Percentiles rank a stretch among this genome's conserved stretches.
phyloP scores from a whole-genome alignment of 2,888 invertebrate genomes.

The Lumbricus terrestris region DNA sequence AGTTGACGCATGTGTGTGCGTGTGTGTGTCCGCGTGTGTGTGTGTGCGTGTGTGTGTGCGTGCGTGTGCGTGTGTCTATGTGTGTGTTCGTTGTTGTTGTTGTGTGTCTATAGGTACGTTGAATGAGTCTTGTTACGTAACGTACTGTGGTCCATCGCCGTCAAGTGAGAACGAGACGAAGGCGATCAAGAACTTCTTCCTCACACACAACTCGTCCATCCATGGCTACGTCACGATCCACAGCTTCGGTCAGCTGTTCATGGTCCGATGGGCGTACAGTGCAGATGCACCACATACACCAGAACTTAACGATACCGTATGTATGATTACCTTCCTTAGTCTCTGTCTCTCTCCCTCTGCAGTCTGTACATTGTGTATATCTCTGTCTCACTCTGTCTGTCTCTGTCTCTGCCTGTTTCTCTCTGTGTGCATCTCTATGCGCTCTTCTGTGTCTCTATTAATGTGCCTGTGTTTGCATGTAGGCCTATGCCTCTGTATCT shows the following conservation, averaged over 20 bases:
- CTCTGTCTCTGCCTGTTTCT: constrained; percentile 14
- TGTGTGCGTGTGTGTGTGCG: background rate
- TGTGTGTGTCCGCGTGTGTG: no score
- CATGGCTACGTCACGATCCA: constrained; percentile 20
- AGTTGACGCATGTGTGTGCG: no score
- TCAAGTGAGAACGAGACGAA: constrained; percentile 15
- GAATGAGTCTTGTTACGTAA: constrained; percentile 17
- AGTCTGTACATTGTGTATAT: background rate
- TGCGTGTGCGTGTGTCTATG: background rate
- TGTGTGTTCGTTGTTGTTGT: background rate
- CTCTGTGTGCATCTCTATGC: no score
- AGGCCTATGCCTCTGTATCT: no score
- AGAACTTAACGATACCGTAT: background rate
- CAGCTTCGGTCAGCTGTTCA: constrained; percentile 21
- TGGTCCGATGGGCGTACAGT: constrained; percentile 19
- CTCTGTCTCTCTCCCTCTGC: background rate
- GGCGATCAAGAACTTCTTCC: constrained; percentile 15
- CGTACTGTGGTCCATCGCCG: constrained; percentile 17
- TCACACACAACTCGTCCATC: background rate
- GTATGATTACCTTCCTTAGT: constrained; percentile 7
- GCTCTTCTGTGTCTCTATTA: background rate
- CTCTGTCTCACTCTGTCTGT: background rate
- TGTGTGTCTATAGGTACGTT: background rate
- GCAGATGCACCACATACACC: background rate
- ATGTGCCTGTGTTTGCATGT: background rate